Evolutionary conservation across 2,113 vertebrate genomes (phyloP).

Genomic region (Grammomys surdaster): DNA sequence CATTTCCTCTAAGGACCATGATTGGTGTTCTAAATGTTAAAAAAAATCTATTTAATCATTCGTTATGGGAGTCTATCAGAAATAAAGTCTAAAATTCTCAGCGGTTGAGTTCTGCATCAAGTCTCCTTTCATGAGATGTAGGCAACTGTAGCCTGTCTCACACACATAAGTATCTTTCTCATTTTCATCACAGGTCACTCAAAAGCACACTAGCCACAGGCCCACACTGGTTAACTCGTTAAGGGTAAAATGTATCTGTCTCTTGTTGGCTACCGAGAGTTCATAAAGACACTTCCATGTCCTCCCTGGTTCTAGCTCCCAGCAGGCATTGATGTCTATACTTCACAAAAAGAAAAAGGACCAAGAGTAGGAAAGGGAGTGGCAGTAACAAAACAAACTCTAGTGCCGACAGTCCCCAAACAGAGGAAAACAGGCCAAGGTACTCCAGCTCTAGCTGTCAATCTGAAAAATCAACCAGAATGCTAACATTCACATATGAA

Average conservation of each 20-base stretch:
- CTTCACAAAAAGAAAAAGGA: background rate
- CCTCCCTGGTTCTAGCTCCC: background rate
- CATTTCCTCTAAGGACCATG: constrained; percentile 6
- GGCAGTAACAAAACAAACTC: background rate
- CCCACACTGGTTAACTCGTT: background rate
- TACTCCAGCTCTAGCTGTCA: background rate
- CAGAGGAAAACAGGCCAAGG: background rate
- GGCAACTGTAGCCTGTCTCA: background rate
- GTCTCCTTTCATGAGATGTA: constrained; percentile 26
- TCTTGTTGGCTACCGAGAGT: background rate
- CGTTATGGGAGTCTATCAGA: constrained; percentile 18
- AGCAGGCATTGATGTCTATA: background rate
- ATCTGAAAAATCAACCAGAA: background rate
- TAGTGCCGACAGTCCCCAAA: background rate
- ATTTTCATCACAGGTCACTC: background rate
- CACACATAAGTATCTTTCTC: background rate
- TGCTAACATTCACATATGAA: background rate
- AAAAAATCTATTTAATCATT: background rate
- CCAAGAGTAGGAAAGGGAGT: background rate
- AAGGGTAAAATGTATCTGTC: background rate
- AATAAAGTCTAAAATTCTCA: background rate
- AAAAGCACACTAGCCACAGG: background rate
- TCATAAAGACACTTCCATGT: background rate
- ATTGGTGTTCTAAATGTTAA: constrained; percentile 25
- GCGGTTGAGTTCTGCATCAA: background rate